Evolutionary conservation across 23 tunicate genomes (phyloP), one percentile per base, ranked within the genome.

Genomic region (Diplosoma virens): DNA sequence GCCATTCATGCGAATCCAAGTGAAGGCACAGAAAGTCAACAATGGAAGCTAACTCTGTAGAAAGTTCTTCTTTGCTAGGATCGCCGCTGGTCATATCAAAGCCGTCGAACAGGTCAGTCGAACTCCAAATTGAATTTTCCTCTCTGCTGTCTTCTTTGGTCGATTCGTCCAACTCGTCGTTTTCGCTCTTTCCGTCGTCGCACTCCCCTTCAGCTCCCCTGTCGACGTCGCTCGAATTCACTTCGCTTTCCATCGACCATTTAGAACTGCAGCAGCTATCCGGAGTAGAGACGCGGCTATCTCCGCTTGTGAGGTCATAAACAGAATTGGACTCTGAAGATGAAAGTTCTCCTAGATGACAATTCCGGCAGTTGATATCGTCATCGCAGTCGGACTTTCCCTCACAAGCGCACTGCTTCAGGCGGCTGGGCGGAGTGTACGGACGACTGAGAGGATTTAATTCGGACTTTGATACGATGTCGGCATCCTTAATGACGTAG

Each of bases 391-490:
- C 47, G 18, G 6, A 7, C 5, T 37, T 50, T 16, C 32, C 32
- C 14, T 1, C 74, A 26, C 74, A 78, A 27, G 55, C 36, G 45
- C 83, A 78, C 18, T 30, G 65, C 37, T 48, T 41, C 58, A 24
- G 14, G 28, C 72, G 78, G 6, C 31, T 82, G 2, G 66, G 73
- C 0, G 87, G 87, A 0, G 75, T 82, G 74, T 82, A 82, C 4
- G 87, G 87, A 22, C 79, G 61, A 29, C 87, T 82, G 5, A 82
- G 55, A 3, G 87, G 87, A 33, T 82, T 82, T 56, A 81, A 41
- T 24, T 41, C 68, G 18, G 84, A 79, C 17, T 58, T 48, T 1
- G 71, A 37, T 7, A 27, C 30, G 1, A 32, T 25, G 0, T 33
- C 47, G 4, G 58, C 9, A 1, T 59, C 73, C 16, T 26, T 7